Evolutionary conservation across 2,797 vertebrate species (phyloP).

Genomic region (Cuculus canorus): DNA sequence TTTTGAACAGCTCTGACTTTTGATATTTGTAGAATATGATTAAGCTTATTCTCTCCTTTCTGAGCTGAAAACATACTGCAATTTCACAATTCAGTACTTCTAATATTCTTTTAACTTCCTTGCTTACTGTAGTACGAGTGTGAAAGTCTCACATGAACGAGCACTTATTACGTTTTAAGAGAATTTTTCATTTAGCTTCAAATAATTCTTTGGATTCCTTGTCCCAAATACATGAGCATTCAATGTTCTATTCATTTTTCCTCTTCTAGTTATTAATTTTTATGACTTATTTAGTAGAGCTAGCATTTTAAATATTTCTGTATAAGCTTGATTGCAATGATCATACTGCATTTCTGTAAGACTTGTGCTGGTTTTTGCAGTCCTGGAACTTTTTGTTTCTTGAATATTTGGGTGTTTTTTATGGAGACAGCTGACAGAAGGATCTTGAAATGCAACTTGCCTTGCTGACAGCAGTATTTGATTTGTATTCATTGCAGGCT

Average conservation of each 20-base stretch:
- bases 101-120: neutral
- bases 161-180: neutral
- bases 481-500: constrained; percentile 7
- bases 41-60: neutral
- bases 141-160: neutral
- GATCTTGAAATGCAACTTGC: neutral
- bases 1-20: neutral
- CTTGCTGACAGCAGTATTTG: neutral
- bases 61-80: neutral
- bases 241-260: neutral
- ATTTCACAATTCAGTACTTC: neutral
- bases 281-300: neutral
- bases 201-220: neutral
- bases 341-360: neutral
- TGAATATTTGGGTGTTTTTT: neutral
- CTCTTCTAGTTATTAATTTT: neutral
- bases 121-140: neutral
- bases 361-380: neutral
- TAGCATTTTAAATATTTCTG: neutral
- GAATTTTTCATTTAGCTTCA: neutral
- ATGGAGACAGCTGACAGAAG: neutral
- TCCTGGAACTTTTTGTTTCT: neutral
- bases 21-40: neutral
- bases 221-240: neutral
- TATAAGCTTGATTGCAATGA: neutral